These are phyloP conservation scores for Parazoanthus swiftii DNA, from an alignment of 92 coral and sea anemone species.

Conservation along the genomic window DNA sequence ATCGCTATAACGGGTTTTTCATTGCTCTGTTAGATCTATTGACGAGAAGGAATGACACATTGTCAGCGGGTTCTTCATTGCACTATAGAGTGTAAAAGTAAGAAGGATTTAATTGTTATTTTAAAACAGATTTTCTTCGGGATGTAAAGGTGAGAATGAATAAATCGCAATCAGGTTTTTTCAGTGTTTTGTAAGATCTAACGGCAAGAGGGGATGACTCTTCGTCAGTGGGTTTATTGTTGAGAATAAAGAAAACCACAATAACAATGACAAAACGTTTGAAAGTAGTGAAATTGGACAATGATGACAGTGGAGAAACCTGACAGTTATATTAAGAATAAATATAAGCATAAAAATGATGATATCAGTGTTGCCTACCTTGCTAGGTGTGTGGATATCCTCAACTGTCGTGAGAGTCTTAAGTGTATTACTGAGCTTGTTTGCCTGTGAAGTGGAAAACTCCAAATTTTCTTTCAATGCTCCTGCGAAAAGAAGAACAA, in stretches of 20 bases:
- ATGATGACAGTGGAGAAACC: neutral
- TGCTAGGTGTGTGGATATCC: neutral
- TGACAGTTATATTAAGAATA: neutral
- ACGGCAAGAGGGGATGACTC: neutral
- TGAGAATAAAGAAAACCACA: neutral
- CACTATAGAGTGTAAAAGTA: neutral
- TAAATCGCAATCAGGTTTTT: too few species aligned
- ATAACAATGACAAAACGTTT: neutral
- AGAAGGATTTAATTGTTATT: too few species aligned
- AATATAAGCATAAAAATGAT: neutral
- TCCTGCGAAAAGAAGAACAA: slow-evolving; percentile 2
- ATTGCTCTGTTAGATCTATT: too few species aligned
- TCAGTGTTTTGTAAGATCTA: neutral
- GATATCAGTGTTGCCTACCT: neutral
- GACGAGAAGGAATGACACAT: neutral
- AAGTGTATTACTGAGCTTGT: slow-evolving; percentile 22
- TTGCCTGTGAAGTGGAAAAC: slow-evolving; percentile 25
- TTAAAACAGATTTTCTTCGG: too few species aligned
- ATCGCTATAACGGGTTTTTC: too few species aligned
- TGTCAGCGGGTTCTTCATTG: neutral
- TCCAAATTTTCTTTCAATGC: slow-evolving; percentile 23
- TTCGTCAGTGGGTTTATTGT: too few species aligned
- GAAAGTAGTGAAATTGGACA: neutral
- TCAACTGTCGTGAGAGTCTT: slow-evolving; percentile 14
- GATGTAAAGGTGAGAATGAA: too few species aligned